These are phyloP conservation scores for Crocallis elinguaria DNA, from an alignment of 2,888 invertebrate species.

Conservation along the genomic window DNA sequence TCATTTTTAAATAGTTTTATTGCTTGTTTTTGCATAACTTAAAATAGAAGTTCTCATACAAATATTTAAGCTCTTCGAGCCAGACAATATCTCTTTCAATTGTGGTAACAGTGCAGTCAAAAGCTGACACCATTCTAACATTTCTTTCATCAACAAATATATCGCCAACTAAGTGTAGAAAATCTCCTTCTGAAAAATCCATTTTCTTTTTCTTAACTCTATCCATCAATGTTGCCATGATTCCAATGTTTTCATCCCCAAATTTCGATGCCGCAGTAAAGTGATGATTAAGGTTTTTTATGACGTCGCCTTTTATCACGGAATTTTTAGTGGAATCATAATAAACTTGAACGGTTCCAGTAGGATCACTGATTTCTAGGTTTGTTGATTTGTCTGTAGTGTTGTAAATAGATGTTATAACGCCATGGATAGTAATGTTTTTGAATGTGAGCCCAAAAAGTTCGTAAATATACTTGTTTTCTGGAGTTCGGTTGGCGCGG, in stretches of 20 bases:
- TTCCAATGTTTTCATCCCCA: constrained; percentile 56
- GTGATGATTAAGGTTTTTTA: constrained; percentile 55
- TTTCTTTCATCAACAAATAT: constrained; percentile 68
- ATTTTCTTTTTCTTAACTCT: constrained; percentile 53
- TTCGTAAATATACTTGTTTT: constrained; percentile 71
- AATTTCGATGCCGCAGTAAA: constrained; percentile 54
- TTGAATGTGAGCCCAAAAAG: constrained; percentile 70
- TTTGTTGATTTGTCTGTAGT: constrained; percentile 50
- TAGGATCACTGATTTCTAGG: constrained; percentile 72
- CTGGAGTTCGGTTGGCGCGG: constrained; percentile 59
- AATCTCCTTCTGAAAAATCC: constrained; percentile 59
- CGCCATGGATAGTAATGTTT: constrained; percentile 74
- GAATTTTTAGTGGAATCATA: constrained; percentile 62
- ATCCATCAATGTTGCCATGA: constrained; percentile 64
- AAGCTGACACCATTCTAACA: constrained; percentile 68
- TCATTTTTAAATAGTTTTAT: too few relatives aligned
- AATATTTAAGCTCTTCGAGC: constrained; percentile 72
- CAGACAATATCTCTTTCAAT: constrained; percentile 69
- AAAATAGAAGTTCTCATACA: constrained; percentile 74
- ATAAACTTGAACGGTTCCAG: constrained; percentile 69
- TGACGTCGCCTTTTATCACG: constrained; percentile 45
- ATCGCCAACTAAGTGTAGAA: constrained; percentile 67
- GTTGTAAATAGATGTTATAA: constrained; percentile 68
- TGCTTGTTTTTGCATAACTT: constrained; percentile 18
- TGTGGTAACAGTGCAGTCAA: constrained; percentile 58